Evolutionary conservation across 2,113 vertebrate species (phyloP).

Genomic region (Apaloderma vittatum): DNA sequence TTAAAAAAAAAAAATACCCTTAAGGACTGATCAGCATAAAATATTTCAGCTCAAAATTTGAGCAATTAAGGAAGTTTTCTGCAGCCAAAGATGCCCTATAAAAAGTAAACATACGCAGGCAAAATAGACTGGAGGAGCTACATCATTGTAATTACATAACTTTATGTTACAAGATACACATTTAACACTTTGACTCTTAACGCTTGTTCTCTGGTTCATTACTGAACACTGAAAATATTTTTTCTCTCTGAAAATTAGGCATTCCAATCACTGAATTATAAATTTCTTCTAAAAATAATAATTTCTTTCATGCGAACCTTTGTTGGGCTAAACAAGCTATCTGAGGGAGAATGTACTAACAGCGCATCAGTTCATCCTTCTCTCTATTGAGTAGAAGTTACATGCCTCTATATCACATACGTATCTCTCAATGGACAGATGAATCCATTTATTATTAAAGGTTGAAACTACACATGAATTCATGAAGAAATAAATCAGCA

Average conservation of each 20-base stretch:
- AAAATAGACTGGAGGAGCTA: not conserved
- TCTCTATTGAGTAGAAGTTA: not conserved
- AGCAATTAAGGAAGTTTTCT: slow-evolving; percentile 25
- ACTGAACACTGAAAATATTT: not conserved
- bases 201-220: not conserved
- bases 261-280: not conserved
- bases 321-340: not conserved
- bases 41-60: slow-evolving; percentile 1
- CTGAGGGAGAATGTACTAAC: not conserved
- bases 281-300: not conserved
- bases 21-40: not conserved
- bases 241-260: not conserved
- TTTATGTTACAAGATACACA: not conserved
- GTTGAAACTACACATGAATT: not conserved
- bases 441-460: not conserved
- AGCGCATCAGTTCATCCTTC: not conserved
- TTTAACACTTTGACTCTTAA: not conserved
- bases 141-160: not conserved
- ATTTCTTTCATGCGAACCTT: not conserved
- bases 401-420: not conserved
- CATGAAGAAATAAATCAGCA: not conserved
- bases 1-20: not conserved
- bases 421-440: not conserved
- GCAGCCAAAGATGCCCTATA: not conserved
- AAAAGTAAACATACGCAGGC: not conserved